These are phyloP conservation scores for Helostoma temminkii DNA, from an alignment of 2,797 vertebrate species.

Conservation along the genomic window DNA sequence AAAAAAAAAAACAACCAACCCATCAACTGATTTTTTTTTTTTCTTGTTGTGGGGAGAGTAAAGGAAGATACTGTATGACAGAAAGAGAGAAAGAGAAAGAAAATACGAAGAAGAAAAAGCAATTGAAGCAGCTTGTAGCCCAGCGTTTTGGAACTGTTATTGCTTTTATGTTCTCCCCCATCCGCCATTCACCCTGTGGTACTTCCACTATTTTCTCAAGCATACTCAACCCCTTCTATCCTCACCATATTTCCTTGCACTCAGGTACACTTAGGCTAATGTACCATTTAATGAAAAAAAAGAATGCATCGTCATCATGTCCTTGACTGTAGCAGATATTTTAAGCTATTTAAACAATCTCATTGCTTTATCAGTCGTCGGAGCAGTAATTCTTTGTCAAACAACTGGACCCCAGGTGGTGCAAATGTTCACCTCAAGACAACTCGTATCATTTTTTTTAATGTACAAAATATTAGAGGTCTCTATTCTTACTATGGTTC, in stretches of 20 bases:
- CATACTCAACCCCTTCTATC: slow-evolving; percentile 2
- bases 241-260: slow-evolving; percentile 19
- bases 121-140: slow-evolving; percentile 76
- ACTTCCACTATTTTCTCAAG: slow-evolving; percentile 22
- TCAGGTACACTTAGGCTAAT: slow-evolving; percentile 74
- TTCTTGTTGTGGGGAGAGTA: slow-evolving; percentile 5
- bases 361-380: slow-evolving; percentile 27
- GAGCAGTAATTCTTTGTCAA: slow-evolving; percentile 17
- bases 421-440: slow-evolving; percentile 36
- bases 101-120: slow-evolving; percentile 53
- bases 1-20: slow-evolving; percentile 54
- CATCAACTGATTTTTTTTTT: slow-evolving; percentile 51
- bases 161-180: slow-evolving; percentile 73
- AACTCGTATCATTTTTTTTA: slow-evolving; percentile 12
- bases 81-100: slow-evolving; percentile 4
- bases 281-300: slow-evolving; percentile 65
- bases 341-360: slow-evolving; percentile 23
- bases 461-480: background rate
- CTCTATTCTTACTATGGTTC: slow-evolving; percentile 2
- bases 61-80: slow-evolving; percentile 12
- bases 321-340: slow-evolving; percentile 46
- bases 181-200: slow-evolving; percentile 62
- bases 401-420: background rate
- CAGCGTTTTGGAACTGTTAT: slow-evolving; percentile 77
- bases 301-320: slow-evolving; percentile 65